These are phyloP conservation scores for Epinotia bilunana DNA, from an alignment of 2,888 invertebrate genomes.

Conservation along the genomic window DNA sequence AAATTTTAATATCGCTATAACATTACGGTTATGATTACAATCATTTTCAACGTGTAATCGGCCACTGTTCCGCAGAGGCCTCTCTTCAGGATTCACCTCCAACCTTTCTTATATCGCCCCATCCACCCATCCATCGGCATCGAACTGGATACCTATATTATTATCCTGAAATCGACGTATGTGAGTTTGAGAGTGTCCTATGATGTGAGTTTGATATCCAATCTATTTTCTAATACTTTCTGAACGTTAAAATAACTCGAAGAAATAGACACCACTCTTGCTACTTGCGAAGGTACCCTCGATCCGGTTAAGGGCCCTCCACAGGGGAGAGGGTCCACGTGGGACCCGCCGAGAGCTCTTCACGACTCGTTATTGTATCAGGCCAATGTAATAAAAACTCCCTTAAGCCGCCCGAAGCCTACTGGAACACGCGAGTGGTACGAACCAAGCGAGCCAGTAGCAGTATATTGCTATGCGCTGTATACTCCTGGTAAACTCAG, in stretches of 20 bases:
- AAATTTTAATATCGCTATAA: no score
- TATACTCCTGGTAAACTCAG: no score
- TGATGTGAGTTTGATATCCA: neutral
- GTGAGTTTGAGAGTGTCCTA: neutral
- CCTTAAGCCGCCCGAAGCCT: neutral
- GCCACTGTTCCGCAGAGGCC: no score
- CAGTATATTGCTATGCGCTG: neutral
- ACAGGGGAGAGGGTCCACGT: neutral
- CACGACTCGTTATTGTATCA: slow-evolving; percentile 4
- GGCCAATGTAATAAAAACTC: neutral
- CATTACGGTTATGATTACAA: no score
- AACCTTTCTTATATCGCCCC: no score
- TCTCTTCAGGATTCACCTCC: no score
- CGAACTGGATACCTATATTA: neutral
- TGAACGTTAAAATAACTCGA: neutral
- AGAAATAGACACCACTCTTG: neutral
- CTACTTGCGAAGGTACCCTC: neutral
- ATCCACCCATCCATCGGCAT: no score
- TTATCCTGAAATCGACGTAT: neutral
- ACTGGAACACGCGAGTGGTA: neutral
- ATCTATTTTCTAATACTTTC: neutral
- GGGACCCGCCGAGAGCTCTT: neutral
- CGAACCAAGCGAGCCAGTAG: neutral
- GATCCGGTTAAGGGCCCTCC: neutral
- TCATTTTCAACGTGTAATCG: no score